These are phyloP conservation scores for Cassiopea andromeda DNA, from an alignment of 30 jellyfish, hydroid and myxozoan species.

Conservation along the genomic window DNA sequence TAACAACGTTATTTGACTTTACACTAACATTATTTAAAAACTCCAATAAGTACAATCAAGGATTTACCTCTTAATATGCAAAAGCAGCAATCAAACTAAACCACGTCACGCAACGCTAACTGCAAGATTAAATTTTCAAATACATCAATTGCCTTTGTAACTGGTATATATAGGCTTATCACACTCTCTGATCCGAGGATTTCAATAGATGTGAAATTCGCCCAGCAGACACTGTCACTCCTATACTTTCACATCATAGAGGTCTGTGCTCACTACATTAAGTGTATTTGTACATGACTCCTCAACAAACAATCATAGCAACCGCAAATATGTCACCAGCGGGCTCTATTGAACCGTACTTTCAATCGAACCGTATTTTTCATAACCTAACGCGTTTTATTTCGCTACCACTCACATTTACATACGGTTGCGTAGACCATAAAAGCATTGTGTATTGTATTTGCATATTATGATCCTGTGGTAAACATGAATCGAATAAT, in stretches of 20 bases:
- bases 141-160: too few species aligned
- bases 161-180: neutral
- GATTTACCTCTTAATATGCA: too few species aligned
- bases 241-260: neutral
- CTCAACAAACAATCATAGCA: neutral
- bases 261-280: neutral
- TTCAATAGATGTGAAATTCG: neutral
- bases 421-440: neutral
- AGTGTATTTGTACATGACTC: conserved; percentile 1
- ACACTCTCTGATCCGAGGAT: neutral
- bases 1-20: too few species aligned
- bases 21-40: too few species aligned
- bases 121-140: too few species aligned
- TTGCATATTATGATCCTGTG: neutral
- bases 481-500: neutral
- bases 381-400: neutral
- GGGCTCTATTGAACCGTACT: neutral
- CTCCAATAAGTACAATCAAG: too few species aligned
- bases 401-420: neutral
- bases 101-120: too few species aligned
- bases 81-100: too few species aligned
- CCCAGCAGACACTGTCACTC: neutral
- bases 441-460: neutral
- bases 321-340: conserved; percentile 22
- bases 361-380: neutral